Evolutionary conservation across 1,140 invertebrate species (phyloP).

Genomic region (Thaumetopoea pityocampa): DNA sequence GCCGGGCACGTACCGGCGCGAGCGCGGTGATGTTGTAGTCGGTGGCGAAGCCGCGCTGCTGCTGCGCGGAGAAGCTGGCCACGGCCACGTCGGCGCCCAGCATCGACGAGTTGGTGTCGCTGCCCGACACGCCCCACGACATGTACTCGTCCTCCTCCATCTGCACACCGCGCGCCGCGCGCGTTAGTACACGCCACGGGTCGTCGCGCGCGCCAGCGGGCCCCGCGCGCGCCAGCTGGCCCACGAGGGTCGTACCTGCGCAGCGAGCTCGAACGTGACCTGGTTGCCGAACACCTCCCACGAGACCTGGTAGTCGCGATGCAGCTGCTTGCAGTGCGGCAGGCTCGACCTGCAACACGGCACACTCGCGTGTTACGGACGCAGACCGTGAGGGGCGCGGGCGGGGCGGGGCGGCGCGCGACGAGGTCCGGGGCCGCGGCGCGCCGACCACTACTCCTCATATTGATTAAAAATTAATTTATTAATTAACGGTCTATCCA

Average conservation of each 20-base stretch:
- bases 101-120: constrained; percentile 84
- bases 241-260: constrained; percentile 77
- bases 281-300: constrained; percentile 95
- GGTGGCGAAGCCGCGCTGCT: constrained; percentile 81
- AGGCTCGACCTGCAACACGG: constrained; percentile 72
- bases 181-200: no score
- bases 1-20: constrained; percentile 82
- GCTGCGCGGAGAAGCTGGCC: constrained; percentile 81
- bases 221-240: no score
- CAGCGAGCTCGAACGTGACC: constrained; percentile 91
- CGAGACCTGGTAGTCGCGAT: constrained; percentile 87
- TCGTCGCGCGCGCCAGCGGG: background rate
- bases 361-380: no score
- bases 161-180: constrained; percentile 24
- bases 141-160: constrained; percentile 87
- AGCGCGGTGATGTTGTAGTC: constrained; percentile 93
- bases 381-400: constrained; percentile 83
- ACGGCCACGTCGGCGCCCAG: constrained; percentile 90
- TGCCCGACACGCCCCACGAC: constrained; percentile 91
- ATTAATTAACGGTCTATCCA: no score
- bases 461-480: no score
- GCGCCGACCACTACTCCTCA: no score
- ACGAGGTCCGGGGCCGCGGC: constrained; percentile 71
- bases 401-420: constrained; percentile 73
- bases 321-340: constrained; percentile 91